Evolutionary conservation across 2,888 invertebrate genomes (phyloP).

Genomic region (Labia minor): DNA sequence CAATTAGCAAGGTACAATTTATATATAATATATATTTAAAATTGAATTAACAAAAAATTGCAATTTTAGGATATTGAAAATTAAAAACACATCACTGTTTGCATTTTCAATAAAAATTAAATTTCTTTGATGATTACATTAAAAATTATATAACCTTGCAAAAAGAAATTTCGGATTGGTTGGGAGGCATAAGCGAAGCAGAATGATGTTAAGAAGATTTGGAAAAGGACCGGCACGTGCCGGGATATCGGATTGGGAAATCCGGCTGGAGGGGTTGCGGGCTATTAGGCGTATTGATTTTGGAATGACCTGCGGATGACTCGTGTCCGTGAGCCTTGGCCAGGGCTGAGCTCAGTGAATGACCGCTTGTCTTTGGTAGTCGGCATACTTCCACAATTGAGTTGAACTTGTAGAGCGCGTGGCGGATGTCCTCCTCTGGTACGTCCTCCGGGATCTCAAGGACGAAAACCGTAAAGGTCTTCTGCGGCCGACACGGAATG

Average conservation of each 20-base stretch:
- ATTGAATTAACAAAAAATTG: too few species aligned
- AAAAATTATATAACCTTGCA: too few species aligned
- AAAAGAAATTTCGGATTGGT: too few species aligned
- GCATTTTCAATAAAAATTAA: too few species aligned
- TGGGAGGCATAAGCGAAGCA: too few species aligned
- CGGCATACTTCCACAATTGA: conserved; percentile 66
- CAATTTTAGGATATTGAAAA: too few species aligned
- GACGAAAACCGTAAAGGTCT: conserved; percentile 74
- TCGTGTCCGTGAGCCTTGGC: not conserved
- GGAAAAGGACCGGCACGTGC: not conserved
- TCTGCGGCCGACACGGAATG: conserved; percentile 75
- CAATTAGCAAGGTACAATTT: too few species aligned
- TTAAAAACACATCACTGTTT: too few species aligned
- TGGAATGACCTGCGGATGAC: conserved; percentile 13
- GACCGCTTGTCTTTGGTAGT: conserved; percentile 36
- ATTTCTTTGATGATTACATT: too few species aligned
- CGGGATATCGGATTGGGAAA: not conserved
- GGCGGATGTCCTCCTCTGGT: conserved; percentile 73
- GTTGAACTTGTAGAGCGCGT: conserved; percentile 53
- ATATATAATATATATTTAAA: too few species aligned
- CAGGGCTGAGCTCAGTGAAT: conserved; percentile 2
- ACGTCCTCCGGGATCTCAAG: conserved; percentile 74
- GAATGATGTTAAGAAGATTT: too few species aligned
- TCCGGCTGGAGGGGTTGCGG: not conserved
- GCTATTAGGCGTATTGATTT: conserved; percentile 1